These are phyloP conservation scores for Aptenodytes forsteri DNA, from an alignment of 2,113 vertebrate species.

Conservation along the genomic window DNA sequence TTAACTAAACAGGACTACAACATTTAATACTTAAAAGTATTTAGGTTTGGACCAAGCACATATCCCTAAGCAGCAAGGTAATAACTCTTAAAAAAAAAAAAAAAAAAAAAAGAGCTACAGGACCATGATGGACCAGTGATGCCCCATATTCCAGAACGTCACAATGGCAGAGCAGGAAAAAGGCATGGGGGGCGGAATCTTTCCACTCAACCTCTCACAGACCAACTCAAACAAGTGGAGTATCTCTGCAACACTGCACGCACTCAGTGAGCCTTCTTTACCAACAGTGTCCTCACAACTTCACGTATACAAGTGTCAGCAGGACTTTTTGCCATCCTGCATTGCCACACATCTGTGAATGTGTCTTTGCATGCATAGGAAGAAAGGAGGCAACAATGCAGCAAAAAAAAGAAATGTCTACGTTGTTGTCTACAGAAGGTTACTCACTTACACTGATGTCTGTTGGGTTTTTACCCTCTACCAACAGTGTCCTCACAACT, in stretches of 20 bases:
- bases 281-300: background rate
- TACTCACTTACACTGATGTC: background rate
- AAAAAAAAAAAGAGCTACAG: background rate
- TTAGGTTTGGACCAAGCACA: background rate
- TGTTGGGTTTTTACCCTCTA: background rate
- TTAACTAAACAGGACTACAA: background rate
- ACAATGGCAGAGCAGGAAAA: background rate
- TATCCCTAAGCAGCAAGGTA: background rate
- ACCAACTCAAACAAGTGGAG: background rate
- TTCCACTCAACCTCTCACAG: background rate
- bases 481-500: background rate
- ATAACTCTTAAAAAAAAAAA: background rate
- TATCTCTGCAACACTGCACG: background rate
- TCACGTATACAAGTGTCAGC: background rate
- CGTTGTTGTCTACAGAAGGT: background rate
- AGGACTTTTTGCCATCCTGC: background rate
- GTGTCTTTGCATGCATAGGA: background rate
- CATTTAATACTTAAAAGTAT: background rate
- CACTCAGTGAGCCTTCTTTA: background rate
- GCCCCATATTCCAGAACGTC: background rate
- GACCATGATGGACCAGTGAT: background rate
- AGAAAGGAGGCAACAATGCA: too few relatives aligned
- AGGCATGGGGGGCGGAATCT: background rate
- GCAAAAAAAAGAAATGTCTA: background rate
- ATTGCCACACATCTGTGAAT: fast-evolving